Evolutionary conservation across 2,113 vertebrate genomes (phyloP).

Genomic region (Labrus mixtus): DNA sequence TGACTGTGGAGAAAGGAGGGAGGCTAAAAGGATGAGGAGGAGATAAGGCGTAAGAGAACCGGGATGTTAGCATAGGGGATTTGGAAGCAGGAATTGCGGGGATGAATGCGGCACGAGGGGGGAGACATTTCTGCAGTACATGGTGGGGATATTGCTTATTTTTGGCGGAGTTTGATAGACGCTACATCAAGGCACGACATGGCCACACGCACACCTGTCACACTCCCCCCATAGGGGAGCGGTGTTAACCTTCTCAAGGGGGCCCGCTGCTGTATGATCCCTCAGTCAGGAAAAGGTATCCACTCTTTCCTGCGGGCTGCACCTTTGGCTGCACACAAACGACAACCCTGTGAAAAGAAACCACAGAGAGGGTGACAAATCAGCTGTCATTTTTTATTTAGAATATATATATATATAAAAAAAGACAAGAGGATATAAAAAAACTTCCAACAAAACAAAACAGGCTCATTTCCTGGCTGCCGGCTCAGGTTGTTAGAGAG

Average conservation of each 20-base stretch:
- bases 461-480: conserved; percentile 56
- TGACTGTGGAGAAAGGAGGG: conserved; percentile 19
- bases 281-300: conserved; percentile 21
- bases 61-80: conserved; percentile 49
- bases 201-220: background rate
- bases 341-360: background rate
- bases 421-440: background rate
- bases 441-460: conserved; percentile 49
- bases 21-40: conserved; percentile 50
- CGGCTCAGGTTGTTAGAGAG: conserved; percentile 52
- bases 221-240: conserved; percentile 20
- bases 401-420: background rate
- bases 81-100: conserved; percentile 39
- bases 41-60: conserved; percentile 38
- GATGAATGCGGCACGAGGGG: conserved; percentile 27
- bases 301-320: conserved; percentile 16
- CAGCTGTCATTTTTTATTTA: conserved; percentile 40
- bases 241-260: conserved; percentile 48
- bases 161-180: conserved; percentile 41
- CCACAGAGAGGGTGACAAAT: conserved; percentile 36
- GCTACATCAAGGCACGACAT: background rate
- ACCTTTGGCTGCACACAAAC: conserved; percentile 11
- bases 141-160: conserved; percentile 19
- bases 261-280: background rate
- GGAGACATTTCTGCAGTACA: conserved; percentile 8